Percentiles rank a stretch among this genome's conserved stretches.
phyloP scores from a whole-genome alignment of 2,888 invertebrate genomes.

The Ariolimax columbianus region DNA sequence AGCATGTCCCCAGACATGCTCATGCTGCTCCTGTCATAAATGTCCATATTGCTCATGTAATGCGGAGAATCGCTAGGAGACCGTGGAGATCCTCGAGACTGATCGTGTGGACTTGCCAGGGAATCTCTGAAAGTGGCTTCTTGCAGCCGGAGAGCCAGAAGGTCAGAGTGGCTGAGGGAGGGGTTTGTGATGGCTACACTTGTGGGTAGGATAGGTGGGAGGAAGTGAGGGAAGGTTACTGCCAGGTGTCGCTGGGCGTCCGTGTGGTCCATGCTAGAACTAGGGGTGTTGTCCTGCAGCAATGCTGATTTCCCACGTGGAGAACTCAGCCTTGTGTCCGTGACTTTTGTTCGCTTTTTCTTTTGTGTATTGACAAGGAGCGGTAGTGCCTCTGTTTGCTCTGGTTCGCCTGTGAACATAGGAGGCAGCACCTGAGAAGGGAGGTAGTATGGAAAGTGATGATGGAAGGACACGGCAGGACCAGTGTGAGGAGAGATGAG shows the following conservation, averaged over 20 bases:
- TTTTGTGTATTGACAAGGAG: slow-evolving; percentile 93
- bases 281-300: slow-evolving; percentile 69
- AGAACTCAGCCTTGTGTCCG: slow-evolving; percentile 80
- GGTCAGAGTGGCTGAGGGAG: slow-evolving; percentile 85
- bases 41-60: slow-evolving; percentile 62
- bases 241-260: slow-evolving; percentile 59
- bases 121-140: slow-evolving; percentile 57
- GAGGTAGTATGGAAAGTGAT: slow-evolving; percentile 84
- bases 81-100: slow-evolving; percentile 66
- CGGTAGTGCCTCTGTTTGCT: slow-evolving; percentile 88
- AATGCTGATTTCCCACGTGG: slow-evolving; percentile 74
- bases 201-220: slow-evolving; percentile 93
- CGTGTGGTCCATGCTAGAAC: slow-evolving; percentile 58
- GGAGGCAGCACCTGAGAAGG: slow-evolving; percentile 63
- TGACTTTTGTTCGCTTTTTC: slow-evolving; percentile 97
- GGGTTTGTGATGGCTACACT: slow-evolving; percentile 98
- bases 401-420: slow-evolving; percentile 71
- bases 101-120: slow-evolving; percentile 63
- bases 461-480: slow-evolving; percentile 74
- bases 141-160: slow-evolving; percentile 79
- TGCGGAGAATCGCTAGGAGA: slow-evolving; percentile 65
- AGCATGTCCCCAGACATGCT: slow-evolving; percentile 56
- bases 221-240: slow-evolving; percentile 85
- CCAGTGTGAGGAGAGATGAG: slow-evolving; percentile 73
- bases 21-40: slow-evolving; percentile 55